These are phyloP conservation scores for Perizoma affinitatum DNA, from an alignment of 2,888 invertebrate species.

Conservation along the genomic window DNA sequence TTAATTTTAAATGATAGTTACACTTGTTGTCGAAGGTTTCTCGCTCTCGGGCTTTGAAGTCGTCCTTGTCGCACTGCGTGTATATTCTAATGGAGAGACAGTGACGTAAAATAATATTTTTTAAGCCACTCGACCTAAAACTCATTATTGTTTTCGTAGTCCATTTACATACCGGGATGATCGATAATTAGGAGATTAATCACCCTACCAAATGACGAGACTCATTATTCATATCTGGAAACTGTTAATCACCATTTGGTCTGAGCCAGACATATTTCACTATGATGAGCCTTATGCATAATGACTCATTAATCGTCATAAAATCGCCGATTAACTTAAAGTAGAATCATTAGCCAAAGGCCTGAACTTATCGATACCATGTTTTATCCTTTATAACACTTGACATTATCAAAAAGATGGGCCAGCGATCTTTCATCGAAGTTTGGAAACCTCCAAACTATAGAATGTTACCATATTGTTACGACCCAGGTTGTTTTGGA, in stretches of 20 bases:
- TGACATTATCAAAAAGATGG: too few relatives aligned
- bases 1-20: too few relatives aligned
- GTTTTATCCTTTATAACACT: too few relatives aligned
- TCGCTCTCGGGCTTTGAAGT: too few relatives aligned
- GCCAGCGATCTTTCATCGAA: too few relatives aligned
- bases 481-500: too few relatives aligned
- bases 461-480: too few relatives aligned
- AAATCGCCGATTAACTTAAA: slow-evolving; percentile 10
- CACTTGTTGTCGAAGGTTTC: too few relatives aligned
- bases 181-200: slow-evolving; percentile 34
- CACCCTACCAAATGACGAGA: slow-evolving; percentile 24
- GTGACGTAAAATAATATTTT: neutral
- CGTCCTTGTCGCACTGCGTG: too few relatives aligned
- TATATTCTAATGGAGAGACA: too few relatives aligned
- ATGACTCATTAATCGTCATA: slow-evolving; percentile 23
- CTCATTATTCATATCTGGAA: slow-evolving; percentile 29
- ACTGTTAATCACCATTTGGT: slow-evolving; percentile 30
- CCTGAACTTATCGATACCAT: neutral
- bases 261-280: slow-evolving; percentile 21
- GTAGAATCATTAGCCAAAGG: too few relatives aligned
- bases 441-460: too few relatives aligned
- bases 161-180: slow-evolving; percentile 29
- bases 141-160: slow-evolving; percentile 23
- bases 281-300: slow-evolving; percentile 25
- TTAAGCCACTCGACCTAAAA: slow-evolving; percentile 7